Base-by-base conservation (phyloP, 1,140 invertebrate genomes). In the Ooceraea biroi region DNA sequence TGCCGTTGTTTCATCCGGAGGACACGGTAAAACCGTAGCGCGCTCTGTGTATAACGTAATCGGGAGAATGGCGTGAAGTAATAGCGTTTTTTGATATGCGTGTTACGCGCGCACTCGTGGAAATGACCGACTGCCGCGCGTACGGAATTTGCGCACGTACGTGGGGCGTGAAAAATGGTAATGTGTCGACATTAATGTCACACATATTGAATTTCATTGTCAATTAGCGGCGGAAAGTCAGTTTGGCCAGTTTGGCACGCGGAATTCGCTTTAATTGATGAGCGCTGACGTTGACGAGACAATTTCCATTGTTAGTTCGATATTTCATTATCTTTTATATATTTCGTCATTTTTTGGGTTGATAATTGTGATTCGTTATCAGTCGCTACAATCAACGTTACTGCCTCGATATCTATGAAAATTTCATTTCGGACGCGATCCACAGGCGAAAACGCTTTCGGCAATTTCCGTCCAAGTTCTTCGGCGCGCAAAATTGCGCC, bases 11-110 rank as follows among this genome's bases (percentile, higher is more conserved):
- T 36, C 36, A 36, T 36, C 36, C 63, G 48, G 10, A 30, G 48
- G 14, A 69, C 55, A 69, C 36, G 57, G 44, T 69, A 78, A 78
- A 78, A 78, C 55, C 44, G 36, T n/a, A 46, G 36, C 55, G 65
- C 52, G 36, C 36, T 36, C 7, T 7, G 36, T 4, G 25, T 11
- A n/a, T 57, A 68, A 19, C 12, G 27, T 12, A 57, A 78, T 68
- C 22, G 57, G 25, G 17, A 22, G 50, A 44, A 46, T 12, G n/a
- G 19, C 50, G 12, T 36, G 44, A 30, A 17, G n/a, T 69, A 46
- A 30, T 69, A 55, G 25, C 22, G n/a, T 19, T 69, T 46, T 55
- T 60, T 63, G 22, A 36, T 27, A 58, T 57, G 65, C 46, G 30
- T 65, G 63, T 66, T 19, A 19, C 11, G 4, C 36, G 25, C 2